Evolutionary conservation across 2,797 vertebrate species (phyloP).

Genomic region (Ictinia mississippiensis): DNA sequence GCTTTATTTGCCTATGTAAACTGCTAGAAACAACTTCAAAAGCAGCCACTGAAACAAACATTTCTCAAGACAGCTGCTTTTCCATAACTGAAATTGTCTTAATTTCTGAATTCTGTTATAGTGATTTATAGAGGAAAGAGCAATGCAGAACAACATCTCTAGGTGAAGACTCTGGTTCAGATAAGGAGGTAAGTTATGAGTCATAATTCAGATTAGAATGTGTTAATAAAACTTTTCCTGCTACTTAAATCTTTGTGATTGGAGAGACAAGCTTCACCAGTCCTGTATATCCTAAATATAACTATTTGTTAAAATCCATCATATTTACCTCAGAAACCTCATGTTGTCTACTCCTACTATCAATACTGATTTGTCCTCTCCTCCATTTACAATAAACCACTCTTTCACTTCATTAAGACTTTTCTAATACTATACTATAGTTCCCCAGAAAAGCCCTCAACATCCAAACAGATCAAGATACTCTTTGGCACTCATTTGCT

Average conservation of each 20-base stretch:
- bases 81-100: not conserved
- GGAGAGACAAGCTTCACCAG: not conserved
- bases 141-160: slow-evolving; percentile 74
- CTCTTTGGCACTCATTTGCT: not conserved
- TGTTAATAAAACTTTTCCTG: not conserved
- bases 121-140: slow-evolving; percentile 91
- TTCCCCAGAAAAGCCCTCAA: not conserved
- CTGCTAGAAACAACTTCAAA: not conserved
- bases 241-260: not conserved
- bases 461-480: not conserved
- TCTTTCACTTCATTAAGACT: not conserved
- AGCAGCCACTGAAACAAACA: not conserved
- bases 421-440: not conserved
- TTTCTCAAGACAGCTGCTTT: not conserved
- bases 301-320: not conserved
- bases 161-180: not conserved
- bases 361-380: not conserved
- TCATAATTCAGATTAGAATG: not conserved
- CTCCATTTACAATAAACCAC: not conserved
- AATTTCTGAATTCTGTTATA: slow-evolving; percentile 59
- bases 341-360: not conserved
- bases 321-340: not conserved
- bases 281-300: not conserved
- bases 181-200: slow-evolving; percentile 11
- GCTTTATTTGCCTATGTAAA: not conserved